Evolutionary conservation across 2,888 invertebrate genomes (phyloP).

Genomic region (Antheraea yamamai): DNA sequence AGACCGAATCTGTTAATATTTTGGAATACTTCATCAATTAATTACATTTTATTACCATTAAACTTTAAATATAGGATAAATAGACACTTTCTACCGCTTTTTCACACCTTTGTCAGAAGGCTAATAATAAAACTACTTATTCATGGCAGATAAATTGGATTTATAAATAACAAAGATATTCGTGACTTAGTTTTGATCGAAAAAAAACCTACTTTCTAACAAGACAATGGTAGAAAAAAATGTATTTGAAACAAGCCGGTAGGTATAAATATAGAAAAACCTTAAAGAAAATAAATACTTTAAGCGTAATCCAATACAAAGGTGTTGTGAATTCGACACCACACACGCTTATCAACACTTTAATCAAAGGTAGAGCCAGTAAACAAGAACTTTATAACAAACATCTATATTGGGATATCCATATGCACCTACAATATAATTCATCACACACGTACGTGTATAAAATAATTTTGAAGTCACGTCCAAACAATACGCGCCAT

Average conservation of each 20-base stretch:
- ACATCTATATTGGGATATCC: constrained; percentile 15
- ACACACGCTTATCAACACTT: constrained; percentile 20
- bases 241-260: constrained; percentile 10
- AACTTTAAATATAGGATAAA: neutral
- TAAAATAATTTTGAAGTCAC: constrained; percentile 30
- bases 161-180: neutral
- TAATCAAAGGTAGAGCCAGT: constrained; percentile 21
- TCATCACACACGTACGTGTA: constrained; percentile 23
- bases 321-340: constrained; percentile 22
- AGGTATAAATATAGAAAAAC: constrained; percentile 16
- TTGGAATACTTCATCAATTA: neutral
- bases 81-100: neutral
- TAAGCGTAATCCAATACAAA: constrained; percentile 17
- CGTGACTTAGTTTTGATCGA: neutral
- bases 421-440: constrained; percentile 19
- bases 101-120: neutral
- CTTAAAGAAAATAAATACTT: constrained; percentile 9
- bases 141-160: neutral
- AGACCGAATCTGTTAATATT: neutral
- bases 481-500: constrained; percentile 39
- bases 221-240: neutral
- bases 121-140: neutral
- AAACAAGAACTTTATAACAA: constrained; percentile 21
- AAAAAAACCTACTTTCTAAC: neutral
- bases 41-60: neutral